Evolutionary conservation across 1,140 invertebrate genomes (phyloP), one percentile per base, ranked within the genome.

Genomic region (Proales similis): DNA sequence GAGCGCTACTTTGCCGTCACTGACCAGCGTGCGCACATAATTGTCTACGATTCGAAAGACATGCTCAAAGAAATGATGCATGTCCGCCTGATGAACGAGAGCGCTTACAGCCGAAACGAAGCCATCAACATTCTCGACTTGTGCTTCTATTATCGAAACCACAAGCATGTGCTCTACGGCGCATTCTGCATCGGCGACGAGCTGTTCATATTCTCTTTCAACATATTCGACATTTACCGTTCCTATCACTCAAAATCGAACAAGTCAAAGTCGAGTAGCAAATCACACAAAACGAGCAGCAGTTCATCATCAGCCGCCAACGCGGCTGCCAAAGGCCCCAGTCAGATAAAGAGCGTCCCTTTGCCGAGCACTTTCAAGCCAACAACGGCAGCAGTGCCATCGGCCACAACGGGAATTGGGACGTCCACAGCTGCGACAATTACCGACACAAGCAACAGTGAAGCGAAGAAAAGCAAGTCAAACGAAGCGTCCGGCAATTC

Each of bases 31-130:
- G 82, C 82, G 32, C 74, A 78, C 67, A 76, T 84, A 46, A 79
- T 78, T 39, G 76, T 85, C 19, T 90, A 86, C 85, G 85, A 86
- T 66, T 57, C 82, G 85, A 57, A 57, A 26, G 51, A 57, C 22
- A 42, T 86, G 65, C 74, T 88, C 14, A 85, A 84, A 75, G 79
- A 57, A 57, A 57, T 57, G 51, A 57, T 57, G 51, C 51, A 57
- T 29, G 51, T 57, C 30, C 51, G 45, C 39, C 26, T 57, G 6
- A 57, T 57, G 0, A 57, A 57, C 9, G 51, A 57, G 20, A 57
- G 51, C n/a, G 36, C 39, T 29, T 57, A 57, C 36, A 57, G 45
- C 27, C 39, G 45, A 42, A 42, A 57, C 7, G 14, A 42, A n/a
- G 45, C 39, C 29, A 11, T 57, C 7, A 57, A 57, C 17, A 57